Evolutionary conservation across 1,140 invertebrate species (phyloP), one percentile per base, ranked within the genome.

Genomic region (Sitophilus oryzae): DNA sequence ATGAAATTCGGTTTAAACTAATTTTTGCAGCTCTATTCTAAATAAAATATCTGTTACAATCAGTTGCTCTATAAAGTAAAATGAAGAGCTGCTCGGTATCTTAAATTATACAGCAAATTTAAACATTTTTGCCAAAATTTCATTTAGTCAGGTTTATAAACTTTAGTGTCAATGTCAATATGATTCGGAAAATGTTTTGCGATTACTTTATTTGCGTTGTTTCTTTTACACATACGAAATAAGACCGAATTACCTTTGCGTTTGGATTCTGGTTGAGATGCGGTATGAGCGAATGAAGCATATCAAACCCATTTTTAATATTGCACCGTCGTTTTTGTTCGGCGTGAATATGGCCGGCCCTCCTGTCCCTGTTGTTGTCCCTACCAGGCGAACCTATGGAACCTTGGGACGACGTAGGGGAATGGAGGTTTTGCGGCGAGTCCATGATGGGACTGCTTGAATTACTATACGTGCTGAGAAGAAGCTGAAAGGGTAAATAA

Each of bases 321-420:
- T 96, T 97, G 69, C 91, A 95, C 34, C 96, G 80, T 23, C 96
- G 80, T 72, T 98, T 99, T 75, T 98, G 95, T 71, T 99, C 96
- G 0, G 96, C 93, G 71, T 97, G 94, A 55, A 96, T 91, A 72
- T 98, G 96, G 21, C 91, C 87, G 37, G 82, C 83, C 36, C 89
- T 77, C 25, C 88, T 79, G 58, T 88, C 79, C 65, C 87, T 84
- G 23, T 52, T 44, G 36, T 45, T 47, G 6, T 66, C 66, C 14
- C 68, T 65, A 35, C 69, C 69, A 23, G 74, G 72, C 25, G 75
- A 76, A 6, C 25, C 25, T 30, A 77, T 74, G 23, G 77, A 78
- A 38, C 66, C 66, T 38, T 72, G 68, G 11, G 72, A 68, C 44
- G 71, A 66, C 21, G 66, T 66, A 11, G 67, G 67, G 23, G 70